Base-by-base conservation (phyloP, 2,797 vertebrate genomes). In the Anguilla marmorata region DNA sequence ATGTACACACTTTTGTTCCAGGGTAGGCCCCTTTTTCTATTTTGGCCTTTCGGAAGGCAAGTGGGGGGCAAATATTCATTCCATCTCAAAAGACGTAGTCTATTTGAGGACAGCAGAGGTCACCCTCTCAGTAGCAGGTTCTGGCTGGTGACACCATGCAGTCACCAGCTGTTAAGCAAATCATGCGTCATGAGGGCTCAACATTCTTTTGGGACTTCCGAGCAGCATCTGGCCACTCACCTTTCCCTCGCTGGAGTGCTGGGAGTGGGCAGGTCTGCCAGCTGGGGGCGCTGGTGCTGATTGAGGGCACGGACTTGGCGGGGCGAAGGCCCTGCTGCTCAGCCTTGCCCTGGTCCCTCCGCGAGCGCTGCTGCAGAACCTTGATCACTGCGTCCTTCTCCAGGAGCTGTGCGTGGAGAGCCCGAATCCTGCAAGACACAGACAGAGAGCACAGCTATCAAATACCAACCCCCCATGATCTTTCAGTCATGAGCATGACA, bases 361-460 rank as follows among this genome's bases (percentile, higher is more conserved):
- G 94, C 0, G 98, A 98, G 84, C 98, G 97, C 90, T 99, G 98
- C 91, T 99, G 97, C 76, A 99, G 95, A 30, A 99, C 98, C 92
- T 98, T 98, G 93, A 99, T 99, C 91, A 99, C 95, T 0, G 97
- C 98, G 0, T 99, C 98, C 92, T 99, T 99, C 95, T 99, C 98
- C 90, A 99, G 93, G 90, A 99, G 98, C 92, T 98, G 97, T 76
- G 97, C 97, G 0, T 99, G 97, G 54, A 99, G 97, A 0, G 94
- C 97, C 84, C 98, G 98, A 60, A 99, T 97, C 93, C 98, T 99
- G 84, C 56, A 96, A 0, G 96, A 96, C 54, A 96, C 96, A 87
- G n/a, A 79, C 96, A 87, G n/a, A 79, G 74, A 79, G 37, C 2
- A 45, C 37, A 45, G 14, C 37, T 79, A 79, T 74, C 37, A 87